Evolutionary conservation across 2,888 invertebrate species (phyloP).

Genomic region (Parnassius mnemosyne): DNA sequence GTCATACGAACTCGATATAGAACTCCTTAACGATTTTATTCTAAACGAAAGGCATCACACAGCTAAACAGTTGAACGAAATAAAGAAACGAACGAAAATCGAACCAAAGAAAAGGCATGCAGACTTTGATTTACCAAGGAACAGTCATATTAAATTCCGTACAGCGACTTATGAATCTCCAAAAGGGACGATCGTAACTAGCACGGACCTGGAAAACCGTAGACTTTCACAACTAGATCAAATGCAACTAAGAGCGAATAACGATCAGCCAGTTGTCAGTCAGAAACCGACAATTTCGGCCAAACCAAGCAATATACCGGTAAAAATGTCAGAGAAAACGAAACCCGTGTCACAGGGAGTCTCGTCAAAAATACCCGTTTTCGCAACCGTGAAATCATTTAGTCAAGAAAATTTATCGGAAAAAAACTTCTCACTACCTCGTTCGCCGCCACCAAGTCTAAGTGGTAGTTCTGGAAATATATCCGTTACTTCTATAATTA

Average conservation of each 20-base stretch:
- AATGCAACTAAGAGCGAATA: conserved; percentile 53
- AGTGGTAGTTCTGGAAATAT: conserved; percentile 70
- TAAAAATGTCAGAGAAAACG: conserved; percentile 59
- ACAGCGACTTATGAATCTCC: conserved; percentile 83
- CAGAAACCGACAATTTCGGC: conserved; percentile 63
- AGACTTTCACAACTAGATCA: conserved; percentile 80
- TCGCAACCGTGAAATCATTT: conserved; percentile 71
- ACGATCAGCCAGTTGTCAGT: conserved; percentile 44
- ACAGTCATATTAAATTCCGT: conserved; percentile 82
- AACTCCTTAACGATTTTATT: conserved; percentile 73
- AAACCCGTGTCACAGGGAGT: conserved; percentile 50
- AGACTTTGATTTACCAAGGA: conserved; percentile 75
- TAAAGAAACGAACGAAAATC: conserved; percentile 63
- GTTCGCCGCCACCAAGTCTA: conserved; percentile 62
- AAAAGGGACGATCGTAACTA: conserved; percentile 76
- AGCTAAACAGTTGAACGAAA: conserved; percentile 63
- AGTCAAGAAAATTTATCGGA: conserved; percentile 75
- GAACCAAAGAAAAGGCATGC: conserved; percentile 77
- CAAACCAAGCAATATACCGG: conserved; percentile 74
- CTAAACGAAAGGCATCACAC: conserved; percentile 70
- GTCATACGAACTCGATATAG: conserved; percentile 69
- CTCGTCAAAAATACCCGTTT: conserved; percentile 77
- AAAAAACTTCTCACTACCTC: conserved; percentile 61
- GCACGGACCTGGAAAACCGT: conserved; percentile 78
- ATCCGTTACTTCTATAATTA: conserved; percentile 81